These are phyloP conservation scores for Haliclystus octoradiatus DNA, from an alignment of 30 jellyfish, hydroid and myxozoan species.

Conservation along the genomic window DNA sequence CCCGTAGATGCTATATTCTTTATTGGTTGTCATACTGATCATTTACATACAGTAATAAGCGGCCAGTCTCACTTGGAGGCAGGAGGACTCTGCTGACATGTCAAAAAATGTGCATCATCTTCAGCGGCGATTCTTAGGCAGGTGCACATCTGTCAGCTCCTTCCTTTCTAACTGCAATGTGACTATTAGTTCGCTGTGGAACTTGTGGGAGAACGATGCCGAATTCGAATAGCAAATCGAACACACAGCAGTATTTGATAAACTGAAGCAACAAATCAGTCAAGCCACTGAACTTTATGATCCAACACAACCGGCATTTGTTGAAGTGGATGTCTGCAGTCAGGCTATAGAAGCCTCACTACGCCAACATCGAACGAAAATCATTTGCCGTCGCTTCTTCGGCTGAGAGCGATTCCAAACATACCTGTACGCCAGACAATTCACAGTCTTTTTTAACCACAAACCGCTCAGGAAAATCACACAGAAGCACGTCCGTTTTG, in stretches of 20 bases:
- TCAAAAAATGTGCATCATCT: neutral
- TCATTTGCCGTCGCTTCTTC: neutral
- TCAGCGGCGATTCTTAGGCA: constrained; percentile 1
- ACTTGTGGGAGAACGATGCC: neutral
- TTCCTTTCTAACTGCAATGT: neutral
- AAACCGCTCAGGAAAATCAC: neutral
- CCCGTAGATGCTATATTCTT: no score
- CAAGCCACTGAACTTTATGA: constrained; percentile 1
- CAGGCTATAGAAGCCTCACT: neutral
- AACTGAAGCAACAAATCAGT: neutral
- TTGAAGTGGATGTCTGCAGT: neutral
- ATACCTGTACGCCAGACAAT: constrained; percentile 1
- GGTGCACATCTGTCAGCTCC: neutral
- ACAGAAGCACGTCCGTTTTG: neutral
- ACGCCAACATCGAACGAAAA: neutral
- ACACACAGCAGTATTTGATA: neutral
- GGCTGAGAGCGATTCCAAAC: neutral
- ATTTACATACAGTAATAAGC: no score
- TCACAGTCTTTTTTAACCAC: neutral
- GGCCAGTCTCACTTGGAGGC: no score
- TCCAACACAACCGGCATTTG: constrained; percentile 1
- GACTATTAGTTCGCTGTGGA: neutral
- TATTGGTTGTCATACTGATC: no score
- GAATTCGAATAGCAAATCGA: neutral
- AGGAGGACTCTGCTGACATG: no score